Conservation (phyloP, 2,797 vertebrate genomes). For the Smutsia temminckii region DNA sequence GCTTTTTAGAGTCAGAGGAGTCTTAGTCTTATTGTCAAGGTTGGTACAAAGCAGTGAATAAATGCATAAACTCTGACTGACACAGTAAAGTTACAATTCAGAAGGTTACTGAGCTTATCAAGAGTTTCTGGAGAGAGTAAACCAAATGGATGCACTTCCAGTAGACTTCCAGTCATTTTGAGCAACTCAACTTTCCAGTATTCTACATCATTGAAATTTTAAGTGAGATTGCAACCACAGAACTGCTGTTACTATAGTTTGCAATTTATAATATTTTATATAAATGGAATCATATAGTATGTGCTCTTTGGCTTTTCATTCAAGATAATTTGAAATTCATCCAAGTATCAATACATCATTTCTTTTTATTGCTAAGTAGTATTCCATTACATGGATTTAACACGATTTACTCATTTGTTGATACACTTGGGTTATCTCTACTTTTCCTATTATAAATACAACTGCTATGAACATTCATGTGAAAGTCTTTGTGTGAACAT, state of each 20-base stretch:
- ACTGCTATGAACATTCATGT: not conserved
- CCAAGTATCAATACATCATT: not conserved
- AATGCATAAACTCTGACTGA: not conserved
- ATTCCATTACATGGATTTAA: not conserved
- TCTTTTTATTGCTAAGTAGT: not conserved
- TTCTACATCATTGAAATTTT: not conserved
- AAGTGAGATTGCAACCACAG: not conserved
- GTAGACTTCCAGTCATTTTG: not conserved
- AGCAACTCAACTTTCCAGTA: not conserved
- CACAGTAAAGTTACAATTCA: not conserved
- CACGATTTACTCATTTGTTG: not conserved
- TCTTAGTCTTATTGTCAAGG: not conserved
- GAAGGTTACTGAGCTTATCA: not conserved
- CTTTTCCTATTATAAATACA: not conserved
- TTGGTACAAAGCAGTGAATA: not conserved
- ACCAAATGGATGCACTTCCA: not conserved
- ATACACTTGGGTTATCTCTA: not conserved
- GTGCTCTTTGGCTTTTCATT: not conserved
- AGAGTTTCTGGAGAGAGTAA: not conserved
- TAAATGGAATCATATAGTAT: not conserved
- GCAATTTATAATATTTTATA: not conserved
- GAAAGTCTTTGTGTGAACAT: not conserved
- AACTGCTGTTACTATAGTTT: not conserved
- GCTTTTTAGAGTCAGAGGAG: not conserved
- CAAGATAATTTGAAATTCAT: not conserved